A percentile compares a stretch with the other conserved stretches of the same genome.
Conservation (phyloP, 2,888 invertebrate species). For the Drosophila mimica region DNA sequence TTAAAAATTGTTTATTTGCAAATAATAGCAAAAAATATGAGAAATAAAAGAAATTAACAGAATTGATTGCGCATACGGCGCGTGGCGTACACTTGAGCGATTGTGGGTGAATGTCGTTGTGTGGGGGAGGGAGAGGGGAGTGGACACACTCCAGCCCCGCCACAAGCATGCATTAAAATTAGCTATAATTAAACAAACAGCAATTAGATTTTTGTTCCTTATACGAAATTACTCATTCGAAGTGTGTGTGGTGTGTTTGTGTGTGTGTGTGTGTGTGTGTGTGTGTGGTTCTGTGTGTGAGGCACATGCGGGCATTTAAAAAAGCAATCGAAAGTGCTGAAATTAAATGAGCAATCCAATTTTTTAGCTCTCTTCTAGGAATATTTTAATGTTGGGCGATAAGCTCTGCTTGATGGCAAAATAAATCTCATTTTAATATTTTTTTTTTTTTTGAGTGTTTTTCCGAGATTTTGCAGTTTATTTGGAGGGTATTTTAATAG, state of each 20-base stretch:
- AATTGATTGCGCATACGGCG: constrained; percentile 60
- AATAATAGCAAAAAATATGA: neutral
- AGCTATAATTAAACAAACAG: constrained; percentile 71
- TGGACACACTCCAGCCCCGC: neutral
- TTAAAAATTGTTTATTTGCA: constrained; percentile 16
- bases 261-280: constrained; percentile 1
- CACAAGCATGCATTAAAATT: constrained; percentile 64
- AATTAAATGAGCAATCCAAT: constrained; percentile 22
- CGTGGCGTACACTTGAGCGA: constrained; percentile 47
- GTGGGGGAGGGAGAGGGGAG: neutral
- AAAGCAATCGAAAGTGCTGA: constrained; percentile 19
- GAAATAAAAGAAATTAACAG: constrained; percentile 7
- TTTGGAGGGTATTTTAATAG: neutral
- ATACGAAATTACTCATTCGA: constrained; percentile 54
- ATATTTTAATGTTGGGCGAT: constrained; percentile 4
- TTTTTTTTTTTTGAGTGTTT: neutral
- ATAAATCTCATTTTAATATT: neutral
- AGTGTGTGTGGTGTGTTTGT: constrained; percentile 9
- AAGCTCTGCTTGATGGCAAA: constrained; percentile 10
- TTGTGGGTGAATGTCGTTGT: constrained; percentile 1
- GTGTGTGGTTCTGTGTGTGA: constrained; percentile 5
- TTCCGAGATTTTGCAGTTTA: neutral
- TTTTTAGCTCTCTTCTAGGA: constrained; percentile 11
- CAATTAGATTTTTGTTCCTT: constrained; percentile 55
- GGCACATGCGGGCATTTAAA: constrained; percentile 48